Evolutionary conservation across 2,888 invertebrate genomes (phyloP).

Genomic region (Abscondita cerata): DNA sequence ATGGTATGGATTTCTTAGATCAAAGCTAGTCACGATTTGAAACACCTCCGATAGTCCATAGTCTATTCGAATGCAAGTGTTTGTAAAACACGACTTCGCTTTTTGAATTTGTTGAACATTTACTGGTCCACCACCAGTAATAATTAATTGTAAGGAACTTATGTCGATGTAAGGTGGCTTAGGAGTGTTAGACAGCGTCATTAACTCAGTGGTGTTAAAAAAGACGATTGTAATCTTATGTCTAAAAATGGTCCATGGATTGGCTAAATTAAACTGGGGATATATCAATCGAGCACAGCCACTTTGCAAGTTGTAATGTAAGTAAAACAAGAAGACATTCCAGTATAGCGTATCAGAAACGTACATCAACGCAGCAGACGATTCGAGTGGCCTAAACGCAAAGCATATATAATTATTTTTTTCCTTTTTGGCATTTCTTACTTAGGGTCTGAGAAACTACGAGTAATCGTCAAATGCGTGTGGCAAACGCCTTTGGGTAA

Average conservation of each 20-base stretch:
- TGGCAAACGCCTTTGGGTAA: conserved; percentile 52
- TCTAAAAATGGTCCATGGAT: neutral
- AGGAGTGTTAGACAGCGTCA: neutral
- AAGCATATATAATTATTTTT: neutral
- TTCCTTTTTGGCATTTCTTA: neutral
- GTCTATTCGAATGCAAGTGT: neutral
- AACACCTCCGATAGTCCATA: conserved; percentile 2
- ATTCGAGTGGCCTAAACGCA: neutral
- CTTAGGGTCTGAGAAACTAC: neutral
- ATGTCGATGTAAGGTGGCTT: neutral
- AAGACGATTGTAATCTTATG: neutral
- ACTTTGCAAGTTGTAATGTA: neutral
- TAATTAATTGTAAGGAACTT: neutral
- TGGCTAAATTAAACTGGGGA: conserved; percentile 31
- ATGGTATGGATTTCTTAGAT: neutral
- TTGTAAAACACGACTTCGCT: neutral
- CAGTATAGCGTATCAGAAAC: neutral
- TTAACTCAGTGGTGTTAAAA: neutral
- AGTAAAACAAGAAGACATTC: neutral
- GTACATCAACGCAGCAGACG: neutral
- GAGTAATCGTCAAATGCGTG: conserved; percentile 32
- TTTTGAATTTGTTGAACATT: neutral
- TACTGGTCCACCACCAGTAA: neutral
- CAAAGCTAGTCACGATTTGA: neutral
- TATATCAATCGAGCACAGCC: conserved; percentile 42